Evolutionary conservation across 2,797 vertebrate genomes (phyloP).

Genomic region (Kryptolebias ocellatus): DNA sequence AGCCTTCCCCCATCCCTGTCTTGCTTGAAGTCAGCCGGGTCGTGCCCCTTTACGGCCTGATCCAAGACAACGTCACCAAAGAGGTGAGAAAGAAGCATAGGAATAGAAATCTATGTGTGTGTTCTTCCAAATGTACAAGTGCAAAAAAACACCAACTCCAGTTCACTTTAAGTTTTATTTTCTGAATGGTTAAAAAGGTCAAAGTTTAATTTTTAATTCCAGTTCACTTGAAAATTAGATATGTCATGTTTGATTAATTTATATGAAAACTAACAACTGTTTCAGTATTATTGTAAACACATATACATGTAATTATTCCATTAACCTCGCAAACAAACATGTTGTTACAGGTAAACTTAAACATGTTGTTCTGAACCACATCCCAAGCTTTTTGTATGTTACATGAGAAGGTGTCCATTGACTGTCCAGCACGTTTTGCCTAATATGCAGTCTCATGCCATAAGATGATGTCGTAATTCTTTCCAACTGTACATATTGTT

Average conservation of each 20-base stretch:
- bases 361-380: background rate
- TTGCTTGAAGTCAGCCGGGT: slow-evolving; percentile 93
- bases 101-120: background rate
- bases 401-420: background rate
- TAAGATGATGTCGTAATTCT: slow-evolving; percentile 28
- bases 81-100: slow-evolving; percentile 83
- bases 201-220: no score
- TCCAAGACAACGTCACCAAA: slow-evolving; percentile 94
- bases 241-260: no score
- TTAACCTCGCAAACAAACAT: background rate
- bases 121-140: background rate
- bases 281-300: background rate
- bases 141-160: no score
- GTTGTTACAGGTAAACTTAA: no score
- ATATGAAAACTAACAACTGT: no score
- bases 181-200: no score
- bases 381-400: background rate
- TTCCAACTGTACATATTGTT: slow-evolving; percentile 11
- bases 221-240: no score
- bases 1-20: slow-evolving; percentile 89
- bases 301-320: slow-evolving; percentile 2
- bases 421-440: slow-evolving; percentile 1
- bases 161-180: no score
- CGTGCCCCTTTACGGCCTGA: slow-evolving; percentile 92
- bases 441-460: background rate